Percentiles rank a stretch among this genome's conserved stretches.
Conservation (phyloP, 2,113 vertebrate genomes). For the Phrynosoma blainvillii region DNA sequence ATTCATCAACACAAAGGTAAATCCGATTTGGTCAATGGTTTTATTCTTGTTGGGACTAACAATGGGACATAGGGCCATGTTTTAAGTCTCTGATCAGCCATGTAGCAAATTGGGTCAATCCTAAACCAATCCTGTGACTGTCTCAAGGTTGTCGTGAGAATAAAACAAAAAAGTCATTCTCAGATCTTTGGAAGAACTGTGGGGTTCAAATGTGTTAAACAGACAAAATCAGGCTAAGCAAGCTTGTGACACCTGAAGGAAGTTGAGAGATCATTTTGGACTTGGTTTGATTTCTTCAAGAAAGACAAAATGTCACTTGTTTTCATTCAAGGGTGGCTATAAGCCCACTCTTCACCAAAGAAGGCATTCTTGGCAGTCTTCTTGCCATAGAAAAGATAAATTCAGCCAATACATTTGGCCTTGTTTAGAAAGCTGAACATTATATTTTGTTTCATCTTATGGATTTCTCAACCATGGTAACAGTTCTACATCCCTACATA, state of each 20-base stretch:
- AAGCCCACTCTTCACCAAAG: constrained; percentile 27
- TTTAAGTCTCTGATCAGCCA: not conserved
- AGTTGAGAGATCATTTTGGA: constrained; percentile 31
- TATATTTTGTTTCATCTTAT: constrained; percentile 13
- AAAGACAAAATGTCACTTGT: not conserved
- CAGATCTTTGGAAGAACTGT: not conserved
- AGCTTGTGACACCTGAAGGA: constrained; percentile 41
- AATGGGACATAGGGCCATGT: not conserved
- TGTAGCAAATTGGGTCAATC: not conserved
- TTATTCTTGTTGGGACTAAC: no score
- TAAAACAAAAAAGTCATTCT: not conserved
- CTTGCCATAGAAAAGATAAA: not conserved
- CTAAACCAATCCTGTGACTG: not conserved
- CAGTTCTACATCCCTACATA: not conserved
- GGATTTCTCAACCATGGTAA: constrained; percentile 12
- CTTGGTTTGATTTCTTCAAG: not conserved
- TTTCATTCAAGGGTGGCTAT: not conserved
- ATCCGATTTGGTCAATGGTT: no score
- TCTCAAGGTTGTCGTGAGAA: not conserved
- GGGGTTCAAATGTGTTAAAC: not conserved
- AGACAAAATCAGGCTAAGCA: not conserved
- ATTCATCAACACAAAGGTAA: no score
- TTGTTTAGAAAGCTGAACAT: constrained; percentile 45
- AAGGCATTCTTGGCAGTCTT: not conserved
- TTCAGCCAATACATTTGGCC: not conserved